These are phyloP conservation scores for Drosophila yooni DNA, from an alignment of 2,888 invertebrate species.

Conservation along the genomic window DNA sequence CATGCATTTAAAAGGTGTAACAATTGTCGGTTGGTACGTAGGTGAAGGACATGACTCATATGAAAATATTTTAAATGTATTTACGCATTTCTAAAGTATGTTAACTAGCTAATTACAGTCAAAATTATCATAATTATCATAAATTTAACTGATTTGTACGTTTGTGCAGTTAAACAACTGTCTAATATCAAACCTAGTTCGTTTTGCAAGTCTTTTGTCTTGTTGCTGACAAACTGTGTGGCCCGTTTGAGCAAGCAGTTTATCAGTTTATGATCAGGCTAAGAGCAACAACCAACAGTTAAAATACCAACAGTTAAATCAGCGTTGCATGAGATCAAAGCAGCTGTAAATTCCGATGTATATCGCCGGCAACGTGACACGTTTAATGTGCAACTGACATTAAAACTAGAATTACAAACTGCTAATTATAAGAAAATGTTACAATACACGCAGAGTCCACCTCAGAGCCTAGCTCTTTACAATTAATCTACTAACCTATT, in stretches of 20 bases:
- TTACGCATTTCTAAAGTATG: background rate
- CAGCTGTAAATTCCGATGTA: slow-evolving; percentile 35
- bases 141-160: background rate
- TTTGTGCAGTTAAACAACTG: background rate
- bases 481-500: slow-evolving; percentile 59
- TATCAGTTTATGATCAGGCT: slow-evolving; percentile 51
- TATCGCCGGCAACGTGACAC: slow-evolving; percentile 43
- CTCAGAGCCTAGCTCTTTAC: slow-evolving; percentile 28
- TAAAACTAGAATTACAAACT: slow-evolving; percentile 52
- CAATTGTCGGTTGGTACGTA: slow-evolving; percentile 44
- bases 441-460: background rate
- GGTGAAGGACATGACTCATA: slow-evolving; percentile 63
- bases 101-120: background rate
- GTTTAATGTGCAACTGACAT: slow-evolving; percentile 66
- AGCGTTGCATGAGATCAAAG: slow-evolving; percentile 35
- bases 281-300: slow-evolving; percentile 5
- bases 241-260: slow-evolving; percentile 30
- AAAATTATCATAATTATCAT: background rate
- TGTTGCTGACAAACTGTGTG: slow-evolving; percentile 27
- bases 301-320: slow-evolving; percentile 34
- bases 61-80: background rate
- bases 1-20: slow-evolving; percentile 49
- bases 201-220: slow-evolving; percentile 47
- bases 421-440: slow-evolving; percentile 47
- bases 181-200: slow-evolving; percentile 21